Conservation (phyloP, 1,140 invertebrate genomes). For the Bemisia tabaci region DNA sequence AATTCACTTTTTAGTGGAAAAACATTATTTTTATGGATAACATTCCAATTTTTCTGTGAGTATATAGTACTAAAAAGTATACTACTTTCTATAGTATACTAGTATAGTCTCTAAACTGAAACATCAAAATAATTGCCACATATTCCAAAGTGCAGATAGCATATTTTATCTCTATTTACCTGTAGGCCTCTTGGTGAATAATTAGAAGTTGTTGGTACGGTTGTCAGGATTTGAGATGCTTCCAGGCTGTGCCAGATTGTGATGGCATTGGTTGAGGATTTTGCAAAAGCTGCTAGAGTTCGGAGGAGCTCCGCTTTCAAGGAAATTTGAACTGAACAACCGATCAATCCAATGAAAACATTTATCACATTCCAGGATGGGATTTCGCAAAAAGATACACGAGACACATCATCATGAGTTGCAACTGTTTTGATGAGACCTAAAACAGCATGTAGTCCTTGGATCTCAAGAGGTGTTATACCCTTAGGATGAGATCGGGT, state of each 20-base stretch:
- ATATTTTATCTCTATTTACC: too few species aligned
- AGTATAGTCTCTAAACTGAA: too few species aligned
- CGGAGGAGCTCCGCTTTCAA: constrained; percentile 70
- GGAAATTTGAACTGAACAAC: constrained; percentile 67
- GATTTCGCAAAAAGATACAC: constrained; percentile 69
- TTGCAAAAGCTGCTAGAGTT: constrained; percentile 60
- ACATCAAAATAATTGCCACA: too few species aligned
- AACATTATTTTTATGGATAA: too few species aligned
- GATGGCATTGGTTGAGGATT: constrained; percentile 54
- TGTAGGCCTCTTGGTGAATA: constrained; percentile 50
- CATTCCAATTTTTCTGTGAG: too few species aligned
- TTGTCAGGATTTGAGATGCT: constrained; percentile 64
- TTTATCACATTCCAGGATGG: constrained; percentile 68
- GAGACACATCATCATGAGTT: constrained; percentile 57
- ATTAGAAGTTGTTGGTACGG: constrained; percentile 44
- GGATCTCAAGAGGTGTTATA: constrained; percentile 72
- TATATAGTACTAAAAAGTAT: too few species aligned
- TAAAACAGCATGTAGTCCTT: constrained; percentile 69
- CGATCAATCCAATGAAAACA: constrained; percentile 63
- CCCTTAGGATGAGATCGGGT: constrained; percentile 42
- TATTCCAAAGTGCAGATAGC: too few species aligned
- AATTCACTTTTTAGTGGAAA: too few species aligned
- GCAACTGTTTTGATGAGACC: constrained; percentile 61
- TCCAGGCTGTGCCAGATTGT: constrained; percentile 78
- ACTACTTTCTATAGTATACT: too few species aligned